Evolutionary conservation across 37 sponge, comb jelly and placozoan genomes (phyloP).

Genomic region (Oscarella lobularis): DNA sequence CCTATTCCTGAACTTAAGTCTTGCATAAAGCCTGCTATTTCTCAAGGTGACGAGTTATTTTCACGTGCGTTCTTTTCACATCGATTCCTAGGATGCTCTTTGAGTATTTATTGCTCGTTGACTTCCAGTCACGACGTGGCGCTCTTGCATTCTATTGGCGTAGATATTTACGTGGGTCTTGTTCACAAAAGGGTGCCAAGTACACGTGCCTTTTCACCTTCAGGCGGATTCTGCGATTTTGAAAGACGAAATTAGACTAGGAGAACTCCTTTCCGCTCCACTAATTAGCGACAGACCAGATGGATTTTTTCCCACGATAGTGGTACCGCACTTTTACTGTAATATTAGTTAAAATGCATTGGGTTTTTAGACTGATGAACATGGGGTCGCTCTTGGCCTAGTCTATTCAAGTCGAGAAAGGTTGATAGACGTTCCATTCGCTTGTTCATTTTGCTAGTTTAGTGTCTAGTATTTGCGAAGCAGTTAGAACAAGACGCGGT

Average conservation of each 20-base stretch:
- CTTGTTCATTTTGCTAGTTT: too few relatives aligned
- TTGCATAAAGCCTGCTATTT: too few relatives aligned
- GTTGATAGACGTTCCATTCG: not conserved
- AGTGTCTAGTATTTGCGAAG: not conserved
- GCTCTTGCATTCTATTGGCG: not conserved
- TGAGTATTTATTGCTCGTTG: not conserved
- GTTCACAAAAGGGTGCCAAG: not conserved
- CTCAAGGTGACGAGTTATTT: too few relatives aligned
- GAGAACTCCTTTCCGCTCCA: not conserved
- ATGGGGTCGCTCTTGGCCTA: not conserved
- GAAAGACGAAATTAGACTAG: not conserved
- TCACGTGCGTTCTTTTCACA: too few relatives aligned
- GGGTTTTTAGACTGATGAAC: not conserved
- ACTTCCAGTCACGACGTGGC: not conserved
- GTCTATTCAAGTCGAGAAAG: slow-evolving; percentile 5
- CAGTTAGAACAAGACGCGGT: not conserved
- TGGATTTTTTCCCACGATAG: slow-evolving; percentile 5
- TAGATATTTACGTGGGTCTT: not conserved
- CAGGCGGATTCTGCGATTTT: not conserved
- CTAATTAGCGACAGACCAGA: slow-evolving; percentile 1
- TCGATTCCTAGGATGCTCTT: not conserved
- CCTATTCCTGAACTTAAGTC: too few relatives aligned
- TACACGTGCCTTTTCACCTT: not conserved
- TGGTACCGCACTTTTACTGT: too few relatives aligned
- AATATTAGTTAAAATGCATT: too few relatives aligned